Percentiles rank a stretch among this genome's conserved stretches.
phyloP scores from a whole-genome alignment of 2,113 vertebrate species.

The Ellobius talpinus region DNA sequence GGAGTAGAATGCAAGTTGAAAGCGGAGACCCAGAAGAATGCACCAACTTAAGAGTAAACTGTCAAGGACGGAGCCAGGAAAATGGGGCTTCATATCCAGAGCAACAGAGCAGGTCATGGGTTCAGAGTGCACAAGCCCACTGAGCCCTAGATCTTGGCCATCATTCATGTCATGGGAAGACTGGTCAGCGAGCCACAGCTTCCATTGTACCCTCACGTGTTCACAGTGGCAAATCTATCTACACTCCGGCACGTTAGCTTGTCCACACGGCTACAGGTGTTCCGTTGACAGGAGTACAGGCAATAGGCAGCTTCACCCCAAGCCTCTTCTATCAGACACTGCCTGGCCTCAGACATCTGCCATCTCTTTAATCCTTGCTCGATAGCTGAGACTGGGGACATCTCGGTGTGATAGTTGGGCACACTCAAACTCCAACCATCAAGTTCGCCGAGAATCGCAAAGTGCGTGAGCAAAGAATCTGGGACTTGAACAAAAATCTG shows the following conservation, averaged over 20 bases:
- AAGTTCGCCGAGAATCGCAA: neutral
- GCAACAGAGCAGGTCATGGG: neutral
- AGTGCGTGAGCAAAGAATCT: neutral
- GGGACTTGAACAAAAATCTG: neutral
- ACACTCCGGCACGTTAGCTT: neutral
- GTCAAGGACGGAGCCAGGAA: neutral
- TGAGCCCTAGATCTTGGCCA: neutral
- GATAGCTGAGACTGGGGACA: neutral
- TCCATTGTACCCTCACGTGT: neutral
- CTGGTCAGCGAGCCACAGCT: neutral
- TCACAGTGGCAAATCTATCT: neutral
- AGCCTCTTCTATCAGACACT: neutral
- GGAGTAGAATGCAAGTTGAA: neutral
- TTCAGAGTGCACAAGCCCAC: neutral
- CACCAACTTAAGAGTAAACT: neutral
- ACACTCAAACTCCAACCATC: neutral
- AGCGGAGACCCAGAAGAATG: neutral
- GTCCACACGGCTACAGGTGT: accelerated
- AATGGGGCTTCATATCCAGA: too few relatives aligned
- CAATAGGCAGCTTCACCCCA: neutral
- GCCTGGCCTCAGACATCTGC: neutral
- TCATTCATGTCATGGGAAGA: neutral
- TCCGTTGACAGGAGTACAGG: neutral
- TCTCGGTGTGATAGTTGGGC: neutral
- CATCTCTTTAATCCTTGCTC: neutral